These are phyloP conservation scores for Ia io DNA, from an alignment of 2,113 vertebrate species.

Conservation along the genomic window DNA sequence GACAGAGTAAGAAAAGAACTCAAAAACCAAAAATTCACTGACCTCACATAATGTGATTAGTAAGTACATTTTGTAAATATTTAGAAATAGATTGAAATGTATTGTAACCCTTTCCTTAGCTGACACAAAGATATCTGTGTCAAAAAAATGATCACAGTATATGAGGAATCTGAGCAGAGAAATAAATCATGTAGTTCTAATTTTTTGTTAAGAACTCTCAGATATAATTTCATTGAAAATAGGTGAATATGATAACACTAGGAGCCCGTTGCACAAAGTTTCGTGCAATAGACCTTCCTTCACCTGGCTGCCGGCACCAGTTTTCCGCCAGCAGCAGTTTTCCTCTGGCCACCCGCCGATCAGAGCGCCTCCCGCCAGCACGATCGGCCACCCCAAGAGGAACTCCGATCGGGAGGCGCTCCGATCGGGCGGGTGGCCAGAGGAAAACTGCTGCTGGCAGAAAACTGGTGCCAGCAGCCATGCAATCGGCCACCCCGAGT, in stretches of 20 bases:
- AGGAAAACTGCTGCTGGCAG: too few relatives aligned
- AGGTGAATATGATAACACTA: not conserved
- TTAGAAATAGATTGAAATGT: not conserved
- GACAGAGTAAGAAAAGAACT: not conserved
- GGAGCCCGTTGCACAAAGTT: too few relatives aligned
- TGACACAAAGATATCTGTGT: not conserved
- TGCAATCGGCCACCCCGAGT: too few relatives aligned
- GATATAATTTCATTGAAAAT: not conserved
- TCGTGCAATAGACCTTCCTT: too few relatives aligned
- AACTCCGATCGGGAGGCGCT: too few relatives aligned
- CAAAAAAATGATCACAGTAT: not conserved
- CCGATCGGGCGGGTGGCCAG: too few relatives aligned
- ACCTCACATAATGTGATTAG: not conserved
- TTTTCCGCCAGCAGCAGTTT: too few relatives aligned
- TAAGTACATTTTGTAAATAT: not conserved
- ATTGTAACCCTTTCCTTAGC: not conserved
- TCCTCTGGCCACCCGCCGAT: too few relatives aligned
- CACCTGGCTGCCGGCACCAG: too few relatives aligned
- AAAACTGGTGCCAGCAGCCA: too few relatives aligned
- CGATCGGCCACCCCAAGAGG: too few relatives aligned
- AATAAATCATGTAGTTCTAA: not conserved
- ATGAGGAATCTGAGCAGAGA: not conserved
- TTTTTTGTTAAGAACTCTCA: not conserved
- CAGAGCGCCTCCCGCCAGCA: too few relatives aligned
- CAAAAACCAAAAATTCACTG: not conserved